Evolutionary conservation across 2,797 vertebrate genomes (phyloP).

Genomic region (Iguana delicatissima): DNA sequence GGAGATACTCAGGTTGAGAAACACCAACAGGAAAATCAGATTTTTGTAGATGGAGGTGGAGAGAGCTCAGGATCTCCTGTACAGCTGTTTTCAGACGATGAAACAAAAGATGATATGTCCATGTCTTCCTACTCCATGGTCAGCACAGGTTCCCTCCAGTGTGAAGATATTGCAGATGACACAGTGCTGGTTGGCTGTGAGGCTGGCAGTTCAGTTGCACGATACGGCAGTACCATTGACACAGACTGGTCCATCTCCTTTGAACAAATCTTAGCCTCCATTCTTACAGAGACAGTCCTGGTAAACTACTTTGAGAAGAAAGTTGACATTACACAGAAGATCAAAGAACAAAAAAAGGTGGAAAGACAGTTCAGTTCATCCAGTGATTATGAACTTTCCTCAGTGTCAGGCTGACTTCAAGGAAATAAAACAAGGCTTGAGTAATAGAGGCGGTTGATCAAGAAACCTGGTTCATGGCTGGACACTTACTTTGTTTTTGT

Average conservation of each 20-base stretch:
- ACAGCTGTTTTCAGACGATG: slow-evolving; percentile 85
- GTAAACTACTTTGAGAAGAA: slow-evolving; percentile 96
- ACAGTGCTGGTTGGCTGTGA: slow-evolving; percentile 87
- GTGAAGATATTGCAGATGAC: slow-evolving; percentile 92
- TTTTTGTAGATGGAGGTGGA: slow-evolving; percentile 81
- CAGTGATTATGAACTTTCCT: slow-evolving; percentile 89
- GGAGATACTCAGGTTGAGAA: slow-evolving; percentile 78
- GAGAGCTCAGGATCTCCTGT: slow-evolving; percentile 79
- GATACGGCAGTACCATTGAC: slow-evolving; percentile 85
- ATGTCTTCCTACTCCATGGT: slow-evolving; percentile 94
- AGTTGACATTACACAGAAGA: slow-evolving; percentile 86
- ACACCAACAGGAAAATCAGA: slow-evolving; percentile 75
- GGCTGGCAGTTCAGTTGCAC: slow-evolving; percentile 72
- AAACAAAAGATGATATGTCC: slow-evolving; percentile 92
- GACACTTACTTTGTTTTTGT: slow-evolving; percentile 34
- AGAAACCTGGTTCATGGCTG: slow-evolving; percentile 59
- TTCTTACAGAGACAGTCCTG: slow-evolving; percentile 93
- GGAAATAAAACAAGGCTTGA: slow-evolving; percentile 18
- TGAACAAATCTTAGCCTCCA: slow-evolving; percentile 95
- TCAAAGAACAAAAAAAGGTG: slow-evolving; percentile 89
- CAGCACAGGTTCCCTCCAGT: slow-evolving; percentile 90
- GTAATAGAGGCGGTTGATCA: slow-evolving; percentile 50
- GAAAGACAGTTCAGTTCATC: slow-evolving; percentile 92
- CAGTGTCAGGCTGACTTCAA: slow-evolving; percentile 81
- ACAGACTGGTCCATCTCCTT: slow-evolving; percentile 95